Conservation (phyloP, 2,113 vertebrate genomes). For the Lamprotornis superbus region DNA sequence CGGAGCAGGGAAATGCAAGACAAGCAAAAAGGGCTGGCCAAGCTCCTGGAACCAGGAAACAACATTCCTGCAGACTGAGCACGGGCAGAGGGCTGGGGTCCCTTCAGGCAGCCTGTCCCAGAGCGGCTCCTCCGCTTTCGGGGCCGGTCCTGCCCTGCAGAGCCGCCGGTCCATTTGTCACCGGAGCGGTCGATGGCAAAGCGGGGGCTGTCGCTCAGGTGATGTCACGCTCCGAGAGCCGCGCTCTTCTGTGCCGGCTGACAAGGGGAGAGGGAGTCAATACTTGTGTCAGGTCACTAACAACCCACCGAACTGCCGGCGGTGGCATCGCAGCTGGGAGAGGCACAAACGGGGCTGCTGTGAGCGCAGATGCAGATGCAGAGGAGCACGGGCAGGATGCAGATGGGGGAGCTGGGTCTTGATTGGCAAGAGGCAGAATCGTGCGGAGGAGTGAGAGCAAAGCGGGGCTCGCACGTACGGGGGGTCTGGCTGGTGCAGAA, state of each 20-base stretch:
- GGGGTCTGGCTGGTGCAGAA: not conserved
- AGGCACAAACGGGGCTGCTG: not conserved
- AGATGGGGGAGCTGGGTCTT: not conserved
- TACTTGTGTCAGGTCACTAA: conserved; percentile 5
- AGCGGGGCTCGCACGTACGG: not conserved
- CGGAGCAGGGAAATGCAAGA: not conserved
- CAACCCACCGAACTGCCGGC: not conserved
- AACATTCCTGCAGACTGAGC: not conserved
- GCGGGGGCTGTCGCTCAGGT: conserved; percentile 60
- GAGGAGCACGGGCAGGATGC: not conserved
- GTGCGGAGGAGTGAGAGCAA: not conserved
- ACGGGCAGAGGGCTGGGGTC: not conserved
- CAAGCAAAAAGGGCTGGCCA: not conserved
- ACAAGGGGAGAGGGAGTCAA: not conserved
- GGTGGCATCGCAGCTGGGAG: fast-evolving
- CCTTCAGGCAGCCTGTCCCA: not conserved
- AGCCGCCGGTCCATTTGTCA: conserved; percentile 76
- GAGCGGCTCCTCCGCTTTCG: not conserved
- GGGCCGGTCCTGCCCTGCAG: not conserved
- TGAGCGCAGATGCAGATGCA: fast-evolving
- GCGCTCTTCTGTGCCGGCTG: conserved; percentile 5
- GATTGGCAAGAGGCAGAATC: not conserved
- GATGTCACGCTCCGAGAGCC: conserved; percentile 31
- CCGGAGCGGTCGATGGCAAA: conserved; percentile 67
- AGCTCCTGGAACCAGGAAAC: not conserved